phyloP scores from a whole-genome alignment of 2,888 invertebrate species.

The Andrena marginata region DNA sequence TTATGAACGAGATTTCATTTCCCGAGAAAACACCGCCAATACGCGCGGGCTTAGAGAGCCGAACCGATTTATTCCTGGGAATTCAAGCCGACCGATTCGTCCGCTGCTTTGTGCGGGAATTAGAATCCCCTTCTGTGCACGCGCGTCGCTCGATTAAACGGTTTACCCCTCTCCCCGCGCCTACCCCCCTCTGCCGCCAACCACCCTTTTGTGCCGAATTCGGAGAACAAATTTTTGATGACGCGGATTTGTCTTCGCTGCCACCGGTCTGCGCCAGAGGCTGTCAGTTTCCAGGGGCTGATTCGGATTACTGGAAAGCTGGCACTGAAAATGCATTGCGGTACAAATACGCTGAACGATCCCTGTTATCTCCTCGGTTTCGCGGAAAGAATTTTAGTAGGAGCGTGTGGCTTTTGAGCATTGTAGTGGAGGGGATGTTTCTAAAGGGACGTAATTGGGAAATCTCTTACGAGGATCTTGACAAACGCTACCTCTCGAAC shows the following conservation, averaged over 20 bases:
- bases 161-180: constrained; percentile 7
- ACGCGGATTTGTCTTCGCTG: constrained; percentile 18
- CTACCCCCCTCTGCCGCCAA: background rate
- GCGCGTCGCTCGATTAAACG: constrained; percentile 22
- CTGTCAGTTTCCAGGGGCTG: background rate
- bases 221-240: constrained; percentile 19
- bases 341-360: background rate
- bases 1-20: constrained; percentile 69
- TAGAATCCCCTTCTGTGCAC: constrained; percentile 29
- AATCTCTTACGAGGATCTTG: background rate
- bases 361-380: background rate
- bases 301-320: background rate
- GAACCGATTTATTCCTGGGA: constrained; percentile 57
- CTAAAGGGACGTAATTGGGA: background rate
- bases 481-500: constrained; percentile 4
- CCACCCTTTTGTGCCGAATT: constrained; percentile 17
- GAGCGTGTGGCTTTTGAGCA: background rate
- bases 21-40: constrained; percentile 61
- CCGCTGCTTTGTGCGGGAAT: constrained; percentile 38
- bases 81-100: constrained; percentile 47
- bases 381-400: background rate
- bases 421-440: too few species aligned
- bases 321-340: background rate
- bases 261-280: background rate
- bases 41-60: constrained; percentile 37